A percentile compares a stretch with the other conserved stretches of the same genome.
Evolutionary conservation across 1,140 invertebrate species (phyloP).

Genomic region (Rhagoletis zephyria): DNA sequence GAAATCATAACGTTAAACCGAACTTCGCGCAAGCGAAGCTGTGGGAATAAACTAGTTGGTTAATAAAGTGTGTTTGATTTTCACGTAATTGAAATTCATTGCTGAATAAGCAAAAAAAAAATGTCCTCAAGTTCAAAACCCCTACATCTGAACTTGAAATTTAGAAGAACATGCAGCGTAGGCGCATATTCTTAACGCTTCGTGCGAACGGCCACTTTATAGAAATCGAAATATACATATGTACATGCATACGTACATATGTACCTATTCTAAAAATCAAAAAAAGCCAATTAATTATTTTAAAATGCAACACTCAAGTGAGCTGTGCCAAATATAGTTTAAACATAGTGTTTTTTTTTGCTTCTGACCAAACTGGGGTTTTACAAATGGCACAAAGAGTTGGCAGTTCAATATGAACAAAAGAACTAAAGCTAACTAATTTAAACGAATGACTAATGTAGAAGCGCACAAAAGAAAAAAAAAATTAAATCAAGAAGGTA

Average conservation of each 20-base stretch:
- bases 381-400: not conserved
- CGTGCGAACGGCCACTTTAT: not conserved
- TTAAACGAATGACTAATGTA: not conserved
- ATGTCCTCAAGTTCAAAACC: not conserved
- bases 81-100: no score
- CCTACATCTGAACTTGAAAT: not conserved
- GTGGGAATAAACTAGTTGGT: no score
- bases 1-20: no score
- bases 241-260: no score
- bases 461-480: not conserved
- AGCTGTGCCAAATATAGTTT: not conserved
- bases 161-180: not conserved
- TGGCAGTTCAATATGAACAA: not conserved
- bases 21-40: no score
- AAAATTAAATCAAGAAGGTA: no score
- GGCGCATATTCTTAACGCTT: conserved; percentile 8
- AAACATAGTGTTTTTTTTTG: not conserved
- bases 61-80: no score
- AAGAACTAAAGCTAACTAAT: not conserved
- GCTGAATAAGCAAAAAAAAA: not conserved
- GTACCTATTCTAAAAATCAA: no score
- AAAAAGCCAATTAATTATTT: conserved; percentile 10
- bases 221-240: no score
- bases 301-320: not conserved
- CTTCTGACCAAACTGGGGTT: not conserved